These are phyloP conservation scores for Dryomyza anilis DNA, from an alignment of 2,888 invertebrate species.

Conservation along the genomic window DNA sequence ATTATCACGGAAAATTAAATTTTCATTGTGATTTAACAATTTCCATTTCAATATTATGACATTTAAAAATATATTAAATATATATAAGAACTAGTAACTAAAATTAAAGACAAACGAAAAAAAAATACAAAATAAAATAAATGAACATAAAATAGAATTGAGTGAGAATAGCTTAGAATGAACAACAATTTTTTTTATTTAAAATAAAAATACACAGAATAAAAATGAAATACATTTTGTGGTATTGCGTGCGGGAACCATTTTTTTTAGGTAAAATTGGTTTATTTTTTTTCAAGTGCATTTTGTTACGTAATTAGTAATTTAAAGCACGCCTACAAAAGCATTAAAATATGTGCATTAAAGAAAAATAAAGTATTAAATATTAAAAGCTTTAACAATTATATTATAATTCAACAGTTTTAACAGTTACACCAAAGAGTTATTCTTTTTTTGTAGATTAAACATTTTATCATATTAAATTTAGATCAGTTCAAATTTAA, in stretches of 20 bases:
- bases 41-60: slow-evolving; percentile 47
- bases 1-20: slow-evolving; percentile 39
- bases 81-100: slow-evolving; percentile 55
- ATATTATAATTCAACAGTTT: slow-evolving; percentile 5
- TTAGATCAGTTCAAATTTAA: too few species aligned
- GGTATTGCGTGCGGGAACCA: not conserved
- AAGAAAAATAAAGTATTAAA: not conserved
- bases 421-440: not conserved
- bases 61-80: slow-evolving; percentile 45
- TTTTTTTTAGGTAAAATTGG: not conserved
- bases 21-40: slow-evolving; percentile 48
- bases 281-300: not conserved
- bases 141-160: slow-evolving; percentile 32
- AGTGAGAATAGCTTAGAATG: slow-evolving; percentile 48
- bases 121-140: slow-evolving; percentile 37
- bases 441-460: not conserved
- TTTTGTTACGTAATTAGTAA: not conserved
- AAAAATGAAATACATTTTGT: not conserved
- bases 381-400: not conserved
- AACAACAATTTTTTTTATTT: slow-evolving; percentile 53
- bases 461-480: not conserved
- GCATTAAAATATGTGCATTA: not conserved
- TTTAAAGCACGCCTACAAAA: not conserved
- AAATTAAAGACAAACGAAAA: slow-evolving; percentile 44
- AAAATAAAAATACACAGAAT: not conserved